These are phyloP conservation scores for Patella ulyssiponensis DNA, from an alignment of 2,888 invertebrate genomes.

Conservation along the genomic window DNA sequence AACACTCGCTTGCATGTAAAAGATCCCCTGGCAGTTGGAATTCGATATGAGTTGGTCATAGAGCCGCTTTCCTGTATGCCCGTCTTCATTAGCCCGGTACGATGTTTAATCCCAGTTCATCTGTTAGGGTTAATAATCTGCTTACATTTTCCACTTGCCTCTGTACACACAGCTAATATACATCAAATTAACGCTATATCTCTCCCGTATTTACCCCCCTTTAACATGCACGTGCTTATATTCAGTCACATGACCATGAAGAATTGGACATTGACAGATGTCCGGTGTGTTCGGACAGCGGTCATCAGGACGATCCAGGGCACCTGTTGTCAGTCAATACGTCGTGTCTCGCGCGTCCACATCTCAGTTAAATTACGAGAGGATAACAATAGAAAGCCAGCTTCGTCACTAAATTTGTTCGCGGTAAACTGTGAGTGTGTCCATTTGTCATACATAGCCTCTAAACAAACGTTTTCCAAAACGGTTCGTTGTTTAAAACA, in stretches of 20 bases:
- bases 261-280: neutral
- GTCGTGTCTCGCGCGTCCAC: too few species aligned
- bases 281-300: neutral
- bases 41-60: too few species aligned
- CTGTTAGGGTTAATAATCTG: too few species aligned
- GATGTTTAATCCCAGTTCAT: too few species aligned
- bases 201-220: neutral
- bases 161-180: neutral
- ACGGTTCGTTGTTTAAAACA: neutral
- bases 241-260: neutral
- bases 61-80: too few species aligned
- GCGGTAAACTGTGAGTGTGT: neutral
- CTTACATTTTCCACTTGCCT: neutral
- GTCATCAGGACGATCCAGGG: neutral
- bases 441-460: neutral
- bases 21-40: too few species aligned
- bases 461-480: neutral
- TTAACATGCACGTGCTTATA: constrained; percentile 4
- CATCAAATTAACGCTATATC: neutral
- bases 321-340: neutral
- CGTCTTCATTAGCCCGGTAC: too few species aligned
- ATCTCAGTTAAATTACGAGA: neutral
- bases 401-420: constrained; percentile 1
- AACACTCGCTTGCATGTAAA: too few species aligned
- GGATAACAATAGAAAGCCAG: neutral